phyloP scores from a whole-genome alignment of 2,888 invertebrate species.

The Trachelus stipa region DNA sequence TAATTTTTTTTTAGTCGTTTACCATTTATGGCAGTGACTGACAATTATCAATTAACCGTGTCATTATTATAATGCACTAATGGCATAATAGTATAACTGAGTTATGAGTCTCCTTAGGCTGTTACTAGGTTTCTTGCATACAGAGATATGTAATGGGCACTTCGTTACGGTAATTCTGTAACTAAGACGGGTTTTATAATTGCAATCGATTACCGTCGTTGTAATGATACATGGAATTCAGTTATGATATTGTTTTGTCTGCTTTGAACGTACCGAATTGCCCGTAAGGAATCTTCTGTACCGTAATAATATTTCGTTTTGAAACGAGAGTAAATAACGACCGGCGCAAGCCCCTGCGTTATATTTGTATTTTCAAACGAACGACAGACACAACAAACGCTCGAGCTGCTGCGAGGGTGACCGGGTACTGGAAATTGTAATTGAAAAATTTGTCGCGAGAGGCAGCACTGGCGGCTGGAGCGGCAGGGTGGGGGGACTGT shows the following conservation, averaged over 20 bases:
- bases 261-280: not conserved
- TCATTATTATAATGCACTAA: slow-evolving; percentile 34
- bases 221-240: slow-evolving; percentile 7
- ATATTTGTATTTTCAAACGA: not conserved
- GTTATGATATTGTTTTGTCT: not conserved
- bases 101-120: slow-evolving; percentile 31
- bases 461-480: not conserved
- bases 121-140: slow-evolving; percentile 21
- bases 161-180: slow-evolving; percentile 36
- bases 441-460: not conserved
- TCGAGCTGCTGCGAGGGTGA: not conserved
- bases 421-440: not conserved
- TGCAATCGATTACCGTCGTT: slow-evolving; percentile 28
- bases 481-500: not conserved
- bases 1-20: no score
- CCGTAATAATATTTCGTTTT: not conserved
- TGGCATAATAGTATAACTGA: slow-evolving; percentile 27
- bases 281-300: not conserved
- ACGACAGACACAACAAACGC: not conserved
- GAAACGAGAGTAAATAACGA: not conserved
- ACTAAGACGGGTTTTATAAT: slow-evolving; percentile 30
- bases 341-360: not conserved
- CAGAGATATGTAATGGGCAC: slow-evolving; percentile 32
- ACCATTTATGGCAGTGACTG: not conserved
- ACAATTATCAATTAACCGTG: slow-evolving; percentile 37